Evolutionary conservation across 2,113 vertebrate species (phyloP).

Genomic region (Melanerpes aurifrons): DNA sequence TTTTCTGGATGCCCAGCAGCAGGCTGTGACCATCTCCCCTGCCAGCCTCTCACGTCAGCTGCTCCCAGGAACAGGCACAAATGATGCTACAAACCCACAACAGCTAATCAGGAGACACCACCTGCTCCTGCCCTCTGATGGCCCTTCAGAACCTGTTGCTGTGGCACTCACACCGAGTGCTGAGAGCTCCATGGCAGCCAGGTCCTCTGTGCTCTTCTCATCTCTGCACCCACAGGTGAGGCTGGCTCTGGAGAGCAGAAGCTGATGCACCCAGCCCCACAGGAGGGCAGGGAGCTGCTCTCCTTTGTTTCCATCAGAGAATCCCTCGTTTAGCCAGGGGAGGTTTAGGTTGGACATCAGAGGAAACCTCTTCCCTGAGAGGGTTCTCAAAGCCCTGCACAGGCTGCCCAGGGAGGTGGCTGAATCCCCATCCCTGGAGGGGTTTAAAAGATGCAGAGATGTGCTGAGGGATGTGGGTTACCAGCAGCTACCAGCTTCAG

Average conservation of each 20-base stretch:
- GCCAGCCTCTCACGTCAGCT: not conserved
- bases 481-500: too few relatives aligned
- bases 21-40: not conserved
- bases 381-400: too few relatives aligned
- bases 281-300: rapidly evolving
- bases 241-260: not conserved
- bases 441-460: too few relatives aligned
- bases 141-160: rapidly evolving
- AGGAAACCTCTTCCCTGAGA: too few relatives aligned
- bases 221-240: not conserved
- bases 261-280: rapidly evolving
- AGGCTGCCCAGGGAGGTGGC: too few relatives aligned
- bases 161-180: not conserved
- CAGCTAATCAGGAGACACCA: not conserved
- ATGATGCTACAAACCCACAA: rapidly evolving
- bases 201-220: not conserved
- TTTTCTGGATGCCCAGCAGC: not conserved
- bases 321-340: not conserved
- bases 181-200: rapidly evolving
- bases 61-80: not conserved
- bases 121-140: not conserved
- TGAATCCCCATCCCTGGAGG: too few relatives aligned
- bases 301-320: not conserved
- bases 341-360: too few relatives aligned
- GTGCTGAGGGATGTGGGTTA: too few relatives aligned